Conservation (phyloP, 2,888 invertebrate genomes). For the Hemaris fuciformis region DNA sequence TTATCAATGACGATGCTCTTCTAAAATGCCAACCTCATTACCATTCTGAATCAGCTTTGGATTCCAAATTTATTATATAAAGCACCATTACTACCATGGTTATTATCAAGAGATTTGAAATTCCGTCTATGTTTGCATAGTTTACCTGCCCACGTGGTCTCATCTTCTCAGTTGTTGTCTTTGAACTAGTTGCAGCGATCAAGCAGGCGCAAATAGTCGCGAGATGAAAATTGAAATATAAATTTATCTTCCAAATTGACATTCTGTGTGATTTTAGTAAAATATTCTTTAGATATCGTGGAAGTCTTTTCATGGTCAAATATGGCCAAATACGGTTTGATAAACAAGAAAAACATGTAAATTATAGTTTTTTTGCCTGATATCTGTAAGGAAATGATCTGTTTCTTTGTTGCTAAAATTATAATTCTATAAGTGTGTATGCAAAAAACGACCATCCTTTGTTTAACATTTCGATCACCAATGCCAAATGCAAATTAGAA, state of each 20-base stretch:
- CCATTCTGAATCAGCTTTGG: neutral
- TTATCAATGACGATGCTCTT: neutral
- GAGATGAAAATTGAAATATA: too few relatives aligned
- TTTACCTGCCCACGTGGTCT: too few relatives aligned
- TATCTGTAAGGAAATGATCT: conserved; percentile 4
- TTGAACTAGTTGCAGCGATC: too few relatives aligned
- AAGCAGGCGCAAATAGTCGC: too few relatives aligned
- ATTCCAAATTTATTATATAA: neutral
- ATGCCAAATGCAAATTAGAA: neutral
- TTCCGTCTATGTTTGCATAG: too few relatives aligned
- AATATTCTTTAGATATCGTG: too few relatives aligned
- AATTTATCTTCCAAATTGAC: too few relatives aligned
- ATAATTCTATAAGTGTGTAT: neutral
- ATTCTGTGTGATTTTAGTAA: too few relatives aligned
- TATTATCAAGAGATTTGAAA: too few relatives aligned
- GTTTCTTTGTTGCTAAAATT: conserved; percentile 6
- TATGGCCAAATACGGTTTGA: neutral
- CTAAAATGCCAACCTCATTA: neutral
- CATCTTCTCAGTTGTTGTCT: too few relatives aligned
- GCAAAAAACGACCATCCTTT: neutral
- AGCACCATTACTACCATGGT: too few relatives aligned
- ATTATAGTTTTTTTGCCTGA: neutral
- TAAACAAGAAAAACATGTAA: neutral
- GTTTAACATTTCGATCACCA: neutral
- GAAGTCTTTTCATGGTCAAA: too few relatives aligned